Evolutionary conservation across 2,797 vertebrate species (phyloP), one percentile per base, ranked within the genome.

Genomic region (Platalea minor): DNA sequence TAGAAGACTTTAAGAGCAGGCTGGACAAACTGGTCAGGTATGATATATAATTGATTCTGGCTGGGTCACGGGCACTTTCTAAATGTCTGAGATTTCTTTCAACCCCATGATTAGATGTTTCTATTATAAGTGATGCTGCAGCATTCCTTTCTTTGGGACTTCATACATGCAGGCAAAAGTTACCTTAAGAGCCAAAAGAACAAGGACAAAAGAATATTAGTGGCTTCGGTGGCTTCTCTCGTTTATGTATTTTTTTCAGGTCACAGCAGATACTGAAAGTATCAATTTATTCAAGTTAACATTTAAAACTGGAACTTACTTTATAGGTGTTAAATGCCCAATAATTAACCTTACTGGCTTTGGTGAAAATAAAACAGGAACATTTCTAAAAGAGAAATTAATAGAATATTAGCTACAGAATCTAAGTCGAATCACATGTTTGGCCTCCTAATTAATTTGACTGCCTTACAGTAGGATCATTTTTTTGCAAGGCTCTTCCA

Each of bases 331-430:
- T 95, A 96, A 93, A 96, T 89, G 88, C 76, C 74, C 84, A 64
- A 85, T 92, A 95, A 93, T 91, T 96, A 95, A 95, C 64, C 63
- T 92, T 90, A 60, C 4, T 82, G 72, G 20, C 69, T 96, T 75
- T 76, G 89, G 35, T 90, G 88, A 96, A 97, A 97, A 97, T 78
- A 94, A 93, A 96, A 29, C 10, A 84, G 59, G 39, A 80, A 70
- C 21, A 86, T 89, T 78, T 96, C 73, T 96, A 95, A 95, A 94
- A 92, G 67, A 96, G 53, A 95, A 97, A 97, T 95, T 93, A 95
- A 93, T 77, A 86, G 87, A 93, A n/a, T 86, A 90, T 95, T 84
- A 91, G 41, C 75, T 86, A 64, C 13, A 78, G 64, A 86, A 72
- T 92, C 67, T 10, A 69, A 93, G 68, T 54, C 9, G 24, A 90